phyloP scores from a whole-genome alignment of 1,140 invertebrate species.

The Drosophila suzukii region DNA sequence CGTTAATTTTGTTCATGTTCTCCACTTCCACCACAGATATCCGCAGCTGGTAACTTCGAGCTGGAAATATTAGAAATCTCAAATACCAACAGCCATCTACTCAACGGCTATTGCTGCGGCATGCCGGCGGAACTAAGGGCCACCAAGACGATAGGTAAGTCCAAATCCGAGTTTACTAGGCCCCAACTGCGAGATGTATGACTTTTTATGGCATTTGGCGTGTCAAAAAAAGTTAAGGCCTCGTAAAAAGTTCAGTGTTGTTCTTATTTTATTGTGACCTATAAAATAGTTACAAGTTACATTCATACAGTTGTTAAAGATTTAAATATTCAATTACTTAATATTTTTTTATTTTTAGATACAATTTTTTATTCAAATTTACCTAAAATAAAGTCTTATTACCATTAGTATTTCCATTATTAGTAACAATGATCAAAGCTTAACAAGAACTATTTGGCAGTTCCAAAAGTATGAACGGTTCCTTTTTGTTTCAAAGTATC shows the following conservation, averaged over 20 bases:
- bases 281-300: not conserved
- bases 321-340: not conserved
- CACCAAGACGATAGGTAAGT: conserved; percentile 85
- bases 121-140: conserved; percentile 85
- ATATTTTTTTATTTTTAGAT: no score
- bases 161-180: conserved; percentile 15
- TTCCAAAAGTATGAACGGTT: no score
- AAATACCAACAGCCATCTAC: conserved; percentile 92
- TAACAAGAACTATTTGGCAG: no score
- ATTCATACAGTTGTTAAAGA: no score
- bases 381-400: no score
- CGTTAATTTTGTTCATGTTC: conserved; percentile 44
- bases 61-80: conserved; percentile 95
- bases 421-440: no score
- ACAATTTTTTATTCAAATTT: no score
- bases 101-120: conserved; percentile 93
- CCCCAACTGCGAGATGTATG: not conserved
- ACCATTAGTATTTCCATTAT: no score
- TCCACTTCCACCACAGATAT: conserved; percentile 71
- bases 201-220: not conserved
- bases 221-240: not conserved
- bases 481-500: no score
- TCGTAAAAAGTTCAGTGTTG: conserved; percentile 1
- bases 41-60: conserved; percentile 92
- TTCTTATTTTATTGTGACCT: not conserved